phyloP scores from a whole-genome alignment of 2,888 invertebrate genomes.

The Platycheirus albimanus region DNA sequence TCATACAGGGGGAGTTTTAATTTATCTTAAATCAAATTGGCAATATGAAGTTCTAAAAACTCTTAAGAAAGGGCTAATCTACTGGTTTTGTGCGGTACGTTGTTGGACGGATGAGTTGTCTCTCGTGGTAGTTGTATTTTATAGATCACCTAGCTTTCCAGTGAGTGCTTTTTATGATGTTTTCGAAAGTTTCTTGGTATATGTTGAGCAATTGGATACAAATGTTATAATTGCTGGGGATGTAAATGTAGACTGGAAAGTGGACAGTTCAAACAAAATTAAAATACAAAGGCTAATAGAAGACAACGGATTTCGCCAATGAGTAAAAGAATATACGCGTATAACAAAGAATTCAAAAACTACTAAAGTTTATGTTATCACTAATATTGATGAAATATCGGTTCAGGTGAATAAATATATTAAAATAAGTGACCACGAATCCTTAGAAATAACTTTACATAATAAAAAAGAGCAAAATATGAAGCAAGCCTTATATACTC shows the following conservation, averaged over 20 bases:
- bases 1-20: constrained; percentile 2
- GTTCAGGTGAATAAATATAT: background rate
- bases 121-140: background rate
- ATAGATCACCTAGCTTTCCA: background rate
- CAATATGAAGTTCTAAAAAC: background rate
- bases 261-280: background rate
- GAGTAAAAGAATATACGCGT: background rate
- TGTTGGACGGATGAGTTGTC: background rate
- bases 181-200: background rate
- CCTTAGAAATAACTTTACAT: too few species aligned
- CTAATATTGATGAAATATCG: background rate
- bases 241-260: background rate
- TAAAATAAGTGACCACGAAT: background rate
- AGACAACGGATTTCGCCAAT: background rate
- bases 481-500: too few species aligned
- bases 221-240: background rate
- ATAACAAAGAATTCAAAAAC: background rate
- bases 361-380: background rate
- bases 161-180: background rate
- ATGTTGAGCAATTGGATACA: background rate
- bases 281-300: background rate
- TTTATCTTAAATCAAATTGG: background rate
- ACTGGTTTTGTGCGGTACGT: constrained; percentile 6
- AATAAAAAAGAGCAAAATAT: too few species aligned
- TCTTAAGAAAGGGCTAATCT: background rate